Base-by-base conservation (phyloP, 92 coral and sea anemone genomes). In the Actinostola sp. region DNA sequence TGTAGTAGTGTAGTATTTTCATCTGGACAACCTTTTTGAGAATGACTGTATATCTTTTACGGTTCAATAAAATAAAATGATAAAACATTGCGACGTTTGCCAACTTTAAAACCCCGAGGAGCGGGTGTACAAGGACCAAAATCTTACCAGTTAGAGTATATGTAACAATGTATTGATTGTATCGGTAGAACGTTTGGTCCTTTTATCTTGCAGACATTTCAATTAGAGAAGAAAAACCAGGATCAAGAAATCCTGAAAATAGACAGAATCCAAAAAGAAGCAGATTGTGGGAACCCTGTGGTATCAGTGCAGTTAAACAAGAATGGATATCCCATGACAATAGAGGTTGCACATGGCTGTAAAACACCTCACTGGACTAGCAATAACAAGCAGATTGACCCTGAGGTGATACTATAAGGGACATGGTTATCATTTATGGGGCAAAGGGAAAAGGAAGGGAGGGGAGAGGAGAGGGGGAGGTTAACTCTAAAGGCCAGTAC, bases 131-230 rank as follows among this genome's bases (percentile, higher is more conserved):
- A n/a, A n/a, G n/a, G n/a, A n/a, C n/a, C n/a, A n/a, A n/a, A n/a
- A n/a, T n/a, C n/a, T n/a, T n/a, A n/a, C n/a, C n/a, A n/a, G n/a
- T n/a, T n/a, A n/a, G n/a, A n/a, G n/a, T n/a, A n/a, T n/a, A n/a
- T n/a, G n/a, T n/a, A n/a, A n/a, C n/a, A n/a, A n/a, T n/a, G n/a
- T 16, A 46, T 13, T 46, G 19, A 46, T 23, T 2, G 8, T 27
- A 54, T 23, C 5, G 56, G 21, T 16, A 54, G 21, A 7, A 54
- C 31, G 3, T 31, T 39, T 49, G 29, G 17, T 14, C 31, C 20
- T 14, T 69, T 70, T 21, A 23, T 31, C 24, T 55, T 62, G 13
- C 66, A 89, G 93, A 89, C 93, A 23, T 89, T 89, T 72, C 78
- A 80, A 54, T 67, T 89, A 25, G 86, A 80, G 78, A 89, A 84